phyloP scores from a whole-genome alignment of 2,113 vertebrate species.

The Micronycteris hirsuta region DNA sequence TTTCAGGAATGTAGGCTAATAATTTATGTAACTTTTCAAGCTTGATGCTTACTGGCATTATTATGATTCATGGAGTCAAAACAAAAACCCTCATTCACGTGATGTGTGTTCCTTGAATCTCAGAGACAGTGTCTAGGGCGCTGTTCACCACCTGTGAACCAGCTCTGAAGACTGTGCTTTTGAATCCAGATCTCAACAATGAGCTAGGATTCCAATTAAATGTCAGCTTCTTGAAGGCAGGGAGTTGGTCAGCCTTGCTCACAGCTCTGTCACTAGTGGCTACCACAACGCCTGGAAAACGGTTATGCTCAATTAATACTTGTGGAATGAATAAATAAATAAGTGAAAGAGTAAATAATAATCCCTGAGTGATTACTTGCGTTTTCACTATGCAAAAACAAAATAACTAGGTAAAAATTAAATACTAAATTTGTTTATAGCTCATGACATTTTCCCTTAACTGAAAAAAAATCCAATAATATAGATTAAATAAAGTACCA shows the following conservation, averaged over 20 bases:
- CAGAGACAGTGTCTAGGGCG: not conserved
- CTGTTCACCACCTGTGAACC: not conserved
- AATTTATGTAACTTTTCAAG: not conserved
- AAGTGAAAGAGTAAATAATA: conserved; percentile 22
- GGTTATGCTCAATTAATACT: not conserved
- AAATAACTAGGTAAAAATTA: not conserved
- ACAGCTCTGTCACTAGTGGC: not conserved
- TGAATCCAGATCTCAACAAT: not conserved
- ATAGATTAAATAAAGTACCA: not conserved
- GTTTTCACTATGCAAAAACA: conserved; percentile 3
- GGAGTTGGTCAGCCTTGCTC: not conserved
- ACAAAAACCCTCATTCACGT: not conserved
- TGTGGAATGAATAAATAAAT: not conserved
- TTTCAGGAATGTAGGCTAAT: not conserved
- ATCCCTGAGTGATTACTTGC: not conserved
- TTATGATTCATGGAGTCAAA: not conserved
- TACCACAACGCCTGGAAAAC: not conserved
- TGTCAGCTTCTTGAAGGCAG: not conserved
- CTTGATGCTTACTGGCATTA: not conserved
- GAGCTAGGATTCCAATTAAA: not conserved
- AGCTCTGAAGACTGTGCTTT: not conserved
- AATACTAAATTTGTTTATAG: not conserved
- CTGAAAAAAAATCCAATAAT: not conserved
- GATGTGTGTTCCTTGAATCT: not conserved
- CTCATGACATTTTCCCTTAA: not conserved